A percentile compares a stretch with the other conserved stretches of the same genome.
Conservation (phyloP, 2,113 vertebrate species). For the Sus scrofa region T2T-Sscrofa CM000820.6:134321501-134322000, state of each 20-base stretch:
- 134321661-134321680: slow-evolving; percentile 71
- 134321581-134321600: slow-evolving; percentile 89
- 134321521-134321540: slow-evolving; percentile 91
- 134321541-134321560: slow-evolving; percentile 90
- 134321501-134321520: slow-evolving; percentile 94
- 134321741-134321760: neutral
- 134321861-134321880: neutral
- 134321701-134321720: neutral
- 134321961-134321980: slow-evolving; percentile 7
- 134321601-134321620: slow-evolving; percentile 82
- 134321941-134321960: neutral
- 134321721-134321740: neutral
- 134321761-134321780: neutral
- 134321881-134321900: neutral
- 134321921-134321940: neutral
- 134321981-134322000: slow-evolving; percentile 40
- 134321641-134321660: slow-evolving; percentile 86
- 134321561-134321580: slow-evolving; percentile 88
- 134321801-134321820: slow-evolving; percentile 30
- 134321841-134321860: neutral
- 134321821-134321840: slow-evolving; percentile 5
- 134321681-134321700: slow-evolving; percentile 56
- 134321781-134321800: slow-evolving; percentile 28
- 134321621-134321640: slow-evolving; percentile 74
- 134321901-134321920: slow-evolving; percentile 11